phyloP scores from a whole-genome alignment of 2,888 invertebrate species.

The Epinotia demarniana region DNA sequence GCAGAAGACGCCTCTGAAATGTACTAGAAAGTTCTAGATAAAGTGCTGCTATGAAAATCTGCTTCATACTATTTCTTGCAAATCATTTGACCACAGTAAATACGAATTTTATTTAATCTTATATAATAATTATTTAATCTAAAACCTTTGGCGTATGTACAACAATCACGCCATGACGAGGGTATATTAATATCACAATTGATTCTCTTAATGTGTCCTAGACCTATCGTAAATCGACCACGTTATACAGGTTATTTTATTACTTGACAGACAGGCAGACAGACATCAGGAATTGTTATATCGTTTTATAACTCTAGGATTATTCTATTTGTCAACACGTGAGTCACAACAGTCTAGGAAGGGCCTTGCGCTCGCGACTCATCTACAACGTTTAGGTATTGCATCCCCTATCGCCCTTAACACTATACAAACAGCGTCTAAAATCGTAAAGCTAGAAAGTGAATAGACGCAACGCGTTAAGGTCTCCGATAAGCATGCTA shows the following conservation, averaged over 20 bases:
- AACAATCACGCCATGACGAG: background rate
- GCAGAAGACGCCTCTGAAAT: too few relatives aligned
- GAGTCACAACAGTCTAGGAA: constrained; percentile 50
- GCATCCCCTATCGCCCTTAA: background rate
- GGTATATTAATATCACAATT: background rate
- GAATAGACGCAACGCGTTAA: background rate
- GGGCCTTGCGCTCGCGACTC: constrained; percentile 49
- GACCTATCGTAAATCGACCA: constrained; percentile 1
- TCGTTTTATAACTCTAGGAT: constrained; percentile 14
- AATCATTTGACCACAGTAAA: too few relatives aligned
- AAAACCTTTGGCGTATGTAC: too few relatives aligned
- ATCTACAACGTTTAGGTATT: constrained; percentile 1
- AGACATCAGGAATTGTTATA: constrained; percentile 2
- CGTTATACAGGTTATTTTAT: background rate
- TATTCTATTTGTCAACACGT: constrained; percentile 42
- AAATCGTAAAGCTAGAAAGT: background rate
- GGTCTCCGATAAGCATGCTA: constrained; percentile 7
- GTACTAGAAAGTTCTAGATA: too few relatives aligned
- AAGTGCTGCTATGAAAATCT: too few relatives aligned
- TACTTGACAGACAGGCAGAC: background rate
- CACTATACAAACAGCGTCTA: background rate
- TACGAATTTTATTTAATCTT: too few relatives aligned
- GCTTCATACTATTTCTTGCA: too few relatives aligned
- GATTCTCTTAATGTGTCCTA: background rate
- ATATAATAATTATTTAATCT: too few relatives aligned